Conservation (phyloP, 2,888 invertebrate genomes). For the Beris morrisii region DNA sequence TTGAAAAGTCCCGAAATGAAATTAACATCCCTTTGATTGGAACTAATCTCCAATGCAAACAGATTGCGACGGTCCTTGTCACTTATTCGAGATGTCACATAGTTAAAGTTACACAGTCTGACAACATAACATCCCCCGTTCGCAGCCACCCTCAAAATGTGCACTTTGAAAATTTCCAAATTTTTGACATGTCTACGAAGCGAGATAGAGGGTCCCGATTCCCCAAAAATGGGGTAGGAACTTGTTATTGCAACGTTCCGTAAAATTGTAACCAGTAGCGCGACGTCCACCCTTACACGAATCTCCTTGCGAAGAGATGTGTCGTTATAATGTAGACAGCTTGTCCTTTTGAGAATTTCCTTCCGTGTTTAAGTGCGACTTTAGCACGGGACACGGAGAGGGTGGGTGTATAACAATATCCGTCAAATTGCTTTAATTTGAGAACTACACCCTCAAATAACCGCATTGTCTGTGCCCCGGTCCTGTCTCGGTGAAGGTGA, state of each 20-base stretch:
- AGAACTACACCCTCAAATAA: constrained; percentile 14
- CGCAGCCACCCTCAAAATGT: background rate
- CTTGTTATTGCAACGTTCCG: background rate
- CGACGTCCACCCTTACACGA: constrained; percentile 5
- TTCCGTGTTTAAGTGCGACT: background rate
- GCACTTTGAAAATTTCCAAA: constrained; percentile 2
- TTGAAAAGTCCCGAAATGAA: constrained; percentile 32
- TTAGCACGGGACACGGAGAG: background rate
- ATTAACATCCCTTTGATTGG: constrained; percentile 37
- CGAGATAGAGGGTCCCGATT: background rate
- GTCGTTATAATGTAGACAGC: constrained; percentile 12
- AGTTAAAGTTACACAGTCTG: background rate
- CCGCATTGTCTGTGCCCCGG: constrained; percentile 25
- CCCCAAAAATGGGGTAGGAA: background rate
- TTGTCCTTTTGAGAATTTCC: constrained; percentile 13
- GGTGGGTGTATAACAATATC: constrained; percentile 32
- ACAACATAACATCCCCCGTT: background rate
- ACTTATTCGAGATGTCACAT: constrained; percentile 20
- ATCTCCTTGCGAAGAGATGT: constrained; percentile 2
- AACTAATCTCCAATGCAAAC: constrained; percentile 35
- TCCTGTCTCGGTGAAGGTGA: background rate
- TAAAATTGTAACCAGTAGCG: background rate
- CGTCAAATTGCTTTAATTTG: constrained; percentile 39
- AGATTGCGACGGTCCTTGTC: constrained; percentile 35
- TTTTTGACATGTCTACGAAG: background rate